Percentiles rank a stretch among this genome's conserved stretches.
phyloP scores from a whole-genome alignment of 2,888 invertebrate genomes.

The Drosophila vallismaia region DNA sequence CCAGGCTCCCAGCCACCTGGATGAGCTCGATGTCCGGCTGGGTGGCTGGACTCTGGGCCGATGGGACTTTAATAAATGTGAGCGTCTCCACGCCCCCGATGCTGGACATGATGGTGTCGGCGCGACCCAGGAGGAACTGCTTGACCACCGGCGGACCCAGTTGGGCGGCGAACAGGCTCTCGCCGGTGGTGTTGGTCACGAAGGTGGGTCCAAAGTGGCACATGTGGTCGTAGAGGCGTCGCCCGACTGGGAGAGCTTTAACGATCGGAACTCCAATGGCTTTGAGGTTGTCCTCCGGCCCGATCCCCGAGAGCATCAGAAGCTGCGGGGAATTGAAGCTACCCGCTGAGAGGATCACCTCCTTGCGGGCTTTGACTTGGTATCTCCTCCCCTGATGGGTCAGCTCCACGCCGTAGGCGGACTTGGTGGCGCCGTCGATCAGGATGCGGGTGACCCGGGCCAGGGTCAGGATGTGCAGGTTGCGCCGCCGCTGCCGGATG shows the following conservation, averaged over 20 bases:
- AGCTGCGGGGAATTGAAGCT: conserved; percentile 95
- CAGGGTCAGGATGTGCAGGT: conserved; percentile 88
- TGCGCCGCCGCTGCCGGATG: conserved; percentile 84
- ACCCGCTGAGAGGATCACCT: conserved; percentile 94
- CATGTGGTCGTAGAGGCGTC: conserved; percentile 86
- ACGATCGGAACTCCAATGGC: conserved; percentile 86
- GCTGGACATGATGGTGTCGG: conserved; percentile 84
- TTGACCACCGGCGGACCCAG: conserved; percentile 52
- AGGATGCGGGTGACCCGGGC: conserved; percentile 88
- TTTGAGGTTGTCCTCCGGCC: conserved; percentile 85
- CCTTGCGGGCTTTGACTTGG: conserved; percentile 87
- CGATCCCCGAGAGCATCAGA: conserved; percentile 92
- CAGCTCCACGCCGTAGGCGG: conserved; percentile 89
- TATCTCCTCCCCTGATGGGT: conserved; percentile 85
- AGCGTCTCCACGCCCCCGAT: conserved; percentile 88
- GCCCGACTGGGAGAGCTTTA: conserved; percentile 88
- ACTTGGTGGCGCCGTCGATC: conserved; percentile 86
- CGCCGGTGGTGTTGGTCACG: conserved; percentile 79
- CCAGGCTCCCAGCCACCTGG: conserved; percentile 87
- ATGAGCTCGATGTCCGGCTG: conserved; percentile 89
- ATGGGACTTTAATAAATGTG: conserved; percentile 86
- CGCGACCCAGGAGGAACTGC: conserved; percentile 67
- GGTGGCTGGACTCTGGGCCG: conserved; percentile 85
- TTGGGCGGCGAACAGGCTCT: conserved; percentile 57
- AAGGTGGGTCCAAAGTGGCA: conserved; percentile 83